Base-by-base conservation (phyloP, 2,797 vertebrate species). In the Furcifer pardalis region DNA sequence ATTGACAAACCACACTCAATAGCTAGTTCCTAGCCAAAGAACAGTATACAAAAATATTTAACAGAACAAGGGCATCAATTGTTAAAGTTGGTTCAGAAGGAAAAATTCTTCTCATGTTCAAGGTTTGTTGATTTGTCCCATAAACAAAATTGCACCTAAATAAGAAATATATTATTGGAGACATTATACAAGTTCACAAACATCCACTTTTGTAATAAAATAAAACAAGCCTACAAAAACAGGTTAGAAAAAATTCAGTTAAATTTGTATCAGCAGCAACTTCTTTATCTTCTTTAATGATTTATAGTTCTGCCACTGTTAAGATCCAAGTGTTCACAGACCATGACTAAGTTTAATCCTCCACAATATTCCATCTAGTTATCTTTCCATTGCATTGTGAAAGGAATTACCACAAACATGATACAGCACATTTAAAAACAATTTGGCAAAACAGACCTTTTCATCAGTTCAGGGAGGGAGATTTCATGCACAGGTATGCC, bases 51-150 rank as follows among this genome's bases (percentile, higher is more conserved):
- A 95, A 96, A 95, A 95, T 94, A 95, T 95, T 93, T 92, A 92
- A 95, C 91, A 92, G 91, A 92, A 95, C 91, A 90, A 91, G 82
- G 93, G 92, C 87, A 89, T 84, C 49, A 89, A 75, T 91, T 84
- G 93, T 89, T 77, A 90, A 72, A 90, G 91, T 93, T 85, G 89
- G 89, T 92, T 89, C 87, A 91, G 84, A 75, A 90, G 89, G 90
- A 91, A 91, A 88, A 84, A 87, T 86, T 52, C 90, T 88, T 85
- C 73, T 44, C 71, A 80, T 78, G 63, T 85, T 97, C 94, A 98
- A 93, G 98, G 98, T 91, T 97, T 96, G 96, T 98, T 98, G 94
- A 99, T 97, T 96, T 98, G 98, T 84, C 98, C 98, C 96, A 97
- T 97, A 86, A 99, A 99, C 89, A 99, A 97, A 92, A 99, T 84